Percentiles rank a stretch among this genome's conserved stretches.
Evolutionary conservation across 2,888 invertebrate genomes (phyloP).

Genomic region (Molorchus minor): DNA sequence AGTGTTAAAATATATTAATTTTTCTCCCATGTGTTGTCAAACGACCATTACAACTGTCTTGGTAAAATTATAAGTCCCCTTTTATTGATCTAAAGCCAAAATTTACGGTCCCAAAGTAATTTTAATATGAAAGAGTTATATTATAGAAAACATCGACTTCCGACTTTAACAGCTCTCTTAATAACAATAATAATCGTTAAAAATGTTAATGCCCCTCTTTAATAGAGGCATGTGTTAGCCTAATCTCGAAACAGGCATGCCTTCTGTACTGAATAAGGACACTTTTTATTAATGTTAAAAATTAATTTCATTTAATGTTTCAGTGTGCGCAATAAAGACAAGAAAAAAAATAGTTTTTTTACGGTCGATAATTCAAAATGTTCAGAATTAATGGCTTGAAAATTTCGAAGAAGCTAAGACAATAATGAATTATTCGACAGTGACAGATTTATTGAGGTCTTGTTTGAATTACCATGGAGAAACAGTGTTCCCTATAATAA

Average conservation of each 20-base stretch:
- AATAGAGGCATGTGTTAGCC: constrained; percentile 26
- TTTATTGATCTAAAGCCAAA: constrained; percentile 29
- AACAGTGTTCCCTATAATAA: constrained; percentile 15
- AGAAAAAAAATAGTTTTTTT: background rate
- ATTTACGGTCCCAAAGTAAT: constrained; percentile 36
- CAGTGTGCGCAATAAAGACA: background rate
- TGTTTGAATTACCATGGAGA: constrained; percentile 10
- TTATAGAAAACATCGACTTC: constrained; percentile 47
- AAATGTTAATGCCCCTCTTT: constrained; percentile 36
- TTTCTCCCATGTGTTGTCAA: constrained; percentile 41
- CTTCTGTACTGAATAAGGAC: constrained; percentile 16
- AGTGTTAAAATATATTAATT: constrained; percentile 44
- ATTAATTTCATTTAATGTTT: constrained; percentile 16
- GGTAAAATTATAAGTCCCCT: constrained; percentile 16
- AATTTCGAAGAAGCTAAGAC: constrained; percentile 9
- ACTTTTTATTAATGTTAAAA: constrained; percentile 23
- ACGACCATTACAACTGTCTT: constrained; percentile 21
- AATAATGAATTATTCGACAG: constrained; percentile 4
- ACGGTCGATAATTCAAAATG: background rate
- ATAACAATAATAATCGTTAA: constrained; percentile 40
- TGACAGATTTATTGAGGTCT: constrained; percentile 20
- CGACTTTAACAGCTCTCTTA: constrained; percentile 48
- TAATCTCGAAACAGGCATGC: constrained; percentile 23
- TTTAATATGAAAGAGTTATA: constrained; percentile 42
- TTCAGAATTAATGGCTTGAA: background rate